Conservation (phyloP, 2,888 invertebrate species). For the Beris chalybata region DNA sequence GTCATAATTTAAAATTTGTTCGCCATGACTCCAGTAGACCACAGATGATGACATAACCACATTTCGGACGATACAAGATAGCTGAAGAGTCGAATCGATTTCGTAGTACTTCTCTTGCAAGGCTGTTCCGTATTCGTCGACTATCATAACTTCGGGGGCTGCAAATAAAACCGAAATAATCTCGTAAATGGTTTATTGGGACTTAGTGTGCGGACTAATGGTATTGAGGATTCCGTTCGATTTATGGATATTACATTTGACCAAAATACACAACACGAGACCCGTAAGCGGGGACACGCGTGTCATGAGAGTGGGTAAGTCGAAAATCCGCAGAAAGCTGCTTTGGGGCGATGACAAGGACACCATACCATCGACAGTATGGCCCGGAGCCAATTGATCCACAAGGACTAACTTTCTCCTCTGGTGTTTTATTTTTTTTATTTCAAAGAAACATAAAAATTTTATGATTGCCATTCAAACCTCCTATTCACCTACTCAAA, state of each 20-base stretch:
- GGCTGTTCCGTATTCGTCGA: constrained; percentile 60
- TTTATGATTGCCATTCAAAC: too few species aligned
- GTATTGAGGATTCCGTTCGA: constrained; percentile 20
- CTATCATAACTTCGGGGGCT: constrained; percentile 62
- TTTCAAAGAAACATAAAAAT: too few species aligned
- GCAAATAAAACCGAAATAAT: constrained; percentile 36
- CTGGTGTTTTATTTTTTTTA: too few species aligned
- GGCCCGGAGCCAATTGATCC: too few species aligned
- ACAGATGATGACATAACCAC: constrained; percentile 60
- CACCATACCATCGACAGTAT: too few species aligned
- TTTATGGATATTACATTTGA: constrained; percentile 28
- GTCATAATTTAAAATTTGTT: constrained; percentile 60
- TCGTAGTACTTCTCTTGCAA: constrained; percentile 61
- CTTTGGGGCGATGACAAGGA: too few species aligned
- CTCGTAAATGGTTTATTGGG: constrained; percentile 12
- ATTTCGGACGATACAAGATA: constrained; percentile 61
- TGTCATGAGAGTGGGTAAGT: too few species aligned
- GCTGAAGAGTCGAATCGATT: constrained; percentile 61
- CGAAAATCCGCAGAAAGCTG: too few species aligned
- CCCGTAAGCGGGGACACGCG: neutral
- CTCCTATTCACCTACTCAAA: too few species aligned
- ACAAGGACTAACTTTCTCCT: too few species aligned
- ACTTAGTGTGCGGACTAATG: constrained; percentile 24
- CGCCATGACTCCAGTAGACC: constrained; percentile 60
- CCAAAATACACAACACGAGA: constrained; percentile 13